Evolutionary conservation across 2,888 invertebrate species (phyloP).

Genomic region (Ditula angustiorana): DNA sequence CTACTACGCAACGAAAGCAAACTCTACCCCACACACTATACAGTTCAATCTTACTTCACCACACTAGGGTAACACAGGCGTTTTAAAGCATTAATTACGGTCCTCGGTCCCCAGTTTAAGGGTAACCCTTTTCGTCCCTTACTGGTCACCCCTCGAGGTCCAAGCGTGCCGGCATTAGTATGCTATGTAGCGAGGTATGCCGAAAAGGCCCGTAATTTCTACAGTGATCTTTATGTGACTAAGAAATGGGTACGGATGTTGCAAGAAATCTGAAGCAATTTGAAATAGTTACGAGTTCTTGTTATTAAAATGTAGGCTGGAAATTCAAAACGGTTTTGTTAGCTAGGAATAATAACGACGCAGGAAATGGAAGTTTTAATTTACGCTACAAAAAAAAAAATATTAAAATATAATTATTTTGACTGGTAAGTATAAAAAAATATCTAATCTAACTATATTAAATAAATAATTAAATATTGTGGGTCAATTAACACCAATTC

Average conservation of each 20-base stretch:
- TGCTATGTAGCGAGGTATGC: conserved; percentile 76
- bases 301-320: neutral
- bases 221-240: conserved; percentile 59
- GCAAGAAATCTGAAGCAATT: conserved; percentile 40
- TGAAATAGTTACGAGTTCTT: neutral
- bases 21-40: conserved; percentile 48
- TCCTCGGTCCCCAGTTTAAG: conserved; percentile 78
- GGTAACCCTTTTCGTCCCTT: conserved; percentile 83
- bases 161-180: conserved; percentile 80
- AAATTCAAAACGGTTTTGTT: too few relatives aligned
- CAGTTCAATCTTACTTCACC: conserved; percentile 48
- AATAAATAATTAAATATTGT: too few relatives aligned
- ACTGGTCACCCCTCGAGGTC: conserved; percentile 80
- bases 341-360: too few relatives aligned
- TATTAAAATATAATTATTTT: too few relatives aligned
- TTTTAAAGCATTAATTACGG: conserved; percentile 82
- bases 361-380: too few relatives aligned
- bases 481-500: too few relatives aligned
- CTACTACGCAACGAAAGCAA: conserved; percentile 42
- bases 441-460: too few relatives aligned
- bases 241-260: conserved; percentile 45
- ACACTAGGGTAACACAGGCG: conserved; percentile 64
- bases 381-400: too few relatives aligned
- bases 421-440: too few relatives aligned
- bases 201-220: conserved; percentile 68